Conservation (phyloP, 2,797 vertebrate genomes). For the Darevskia mixta region DNA sequence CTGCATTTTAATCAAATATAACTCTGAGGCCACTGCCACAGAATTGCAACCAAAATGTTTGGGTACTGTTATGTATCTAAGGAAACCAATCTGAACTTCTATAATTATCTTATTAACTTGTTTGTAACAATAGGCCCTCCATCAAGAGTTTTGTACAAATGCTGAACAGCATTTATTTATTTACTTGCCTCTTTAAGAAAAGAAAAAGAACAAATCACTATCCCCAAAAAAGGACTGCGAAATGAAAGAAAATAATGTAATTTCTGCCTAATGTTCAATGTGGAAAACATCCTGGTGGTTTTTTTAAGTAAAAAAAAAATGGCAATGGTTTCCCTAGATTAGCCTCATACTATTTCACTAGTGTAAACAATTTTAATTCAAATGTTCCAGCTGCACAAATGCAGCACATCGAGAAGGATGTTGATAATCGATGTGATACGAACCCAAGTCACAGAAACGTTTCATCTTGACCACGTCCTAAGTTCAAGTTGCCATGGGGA, state of each 20-base stretch:
- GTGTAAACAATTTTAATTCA: not conserved
- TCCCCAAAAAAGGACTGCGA: not conserved
- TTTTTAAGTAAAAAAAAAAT: not conserved
- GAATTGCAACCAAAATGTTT: conserved; percentile 81
- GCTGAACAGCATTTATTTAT: not conserved
- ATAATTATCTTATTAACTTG: conserved; percentile 78
- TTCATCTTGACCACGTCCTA: not conserved
- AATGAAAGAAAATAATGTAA: not conserved
- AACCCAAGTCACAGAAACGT: not conserved
- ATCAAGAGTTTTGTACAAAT: conserved; percentile 45
- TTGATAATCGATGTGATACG: not conserved
- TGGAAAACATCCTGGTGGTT: not conserved
- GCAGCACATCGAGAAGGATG: not conserved
- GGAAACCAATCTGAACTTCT: conserved; percentile 81
- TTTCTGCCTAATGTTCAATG: not conserved
- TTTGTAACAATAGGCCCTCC: conserved; percentile 60
- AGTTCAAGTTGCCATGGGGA: not conserved
- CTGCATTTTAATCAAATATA: conserved; percentile 78
- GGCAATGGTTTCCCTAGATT: not conserved
- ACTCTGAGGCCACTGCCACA: conserved; percentile 76
- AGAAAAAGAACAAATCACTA: fast-evolving
- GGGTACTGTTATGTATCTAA: conserved; percentile 84
- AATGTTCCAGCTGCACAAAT: not conserved
- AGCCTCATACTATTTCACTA: not conserved
- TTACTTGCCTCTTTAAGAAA: not conserved